Conservation (phyloP, 92 coral and sea anemone genomes). For the Blastomussa wellsi region DNA sequence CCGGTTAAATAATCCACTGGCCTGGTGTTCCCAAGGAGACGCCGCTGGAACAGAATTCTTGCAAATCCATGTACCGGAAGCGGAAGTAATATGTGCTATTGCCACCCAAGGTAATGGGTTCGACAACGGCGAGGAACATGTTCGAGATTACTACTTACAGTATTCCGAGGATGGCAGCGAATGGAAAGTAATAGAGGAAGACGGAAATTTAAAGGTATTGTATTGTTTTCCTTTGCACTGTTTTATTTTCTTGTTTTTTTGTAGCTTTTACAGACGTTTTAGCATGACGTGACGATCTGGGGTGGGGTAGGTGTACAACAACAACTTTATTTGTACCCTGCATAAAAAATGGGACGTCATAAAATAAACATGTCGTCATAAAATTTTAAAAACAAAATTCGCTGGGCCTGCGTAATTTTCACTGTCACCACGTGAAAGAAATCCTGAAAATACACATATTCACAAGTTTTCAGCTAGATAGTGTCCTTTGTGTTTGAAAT, state of each 20-base stretch:
- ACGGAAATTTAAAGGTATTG: slow-evolving; percentile 25
- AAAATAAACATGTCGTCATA: too few relatives aligned
- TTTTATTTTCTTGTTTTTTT: neutral
- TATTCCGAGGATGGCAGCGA: neutral
- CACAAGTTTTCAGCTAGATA: too few relatives aligned
- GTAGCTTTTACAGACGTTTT: neutral
- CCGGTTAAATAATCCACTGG: slow-evolving; percentile 8
- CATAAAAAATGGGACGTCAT: too few relatives aligned
- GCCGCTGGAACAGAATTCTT: neutral
- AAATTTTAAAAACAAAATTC: too few relatives aligned
- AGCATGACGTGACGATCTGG: too few relatives aligned
- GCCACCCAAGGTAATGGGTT: slow-evolving; percentile 29
- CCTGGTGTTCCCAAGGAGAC: neutral
- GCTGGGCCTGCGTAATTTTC: too few relatives aligned
- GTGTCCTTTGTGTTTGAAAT: too few relatives aligned
- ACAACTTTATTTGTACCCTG: too few relatives aligned
- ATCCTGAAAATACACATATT: too few relatives aligned
- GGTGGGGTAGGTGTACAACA: too few relatives aligned
- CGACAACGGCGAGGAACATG: neutral
- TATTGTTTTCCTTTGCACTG: neutral
- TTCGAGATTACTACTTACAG: neutral
- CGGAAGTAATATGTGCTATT: slow-evolving; percentile 15
- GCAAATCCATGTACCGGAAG: slow-evolving; percentile 18
- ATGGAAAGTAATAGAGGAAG: slow-evolving; percentile 8
- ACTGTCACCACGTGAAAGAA: too few relatives aligned